Evolutionary conservation across 2,888 invertebrate genomes (phyloP), one percentile per base, ranked within the genome.

Genomic region (Steinernema hermaphroditum): DNA sequence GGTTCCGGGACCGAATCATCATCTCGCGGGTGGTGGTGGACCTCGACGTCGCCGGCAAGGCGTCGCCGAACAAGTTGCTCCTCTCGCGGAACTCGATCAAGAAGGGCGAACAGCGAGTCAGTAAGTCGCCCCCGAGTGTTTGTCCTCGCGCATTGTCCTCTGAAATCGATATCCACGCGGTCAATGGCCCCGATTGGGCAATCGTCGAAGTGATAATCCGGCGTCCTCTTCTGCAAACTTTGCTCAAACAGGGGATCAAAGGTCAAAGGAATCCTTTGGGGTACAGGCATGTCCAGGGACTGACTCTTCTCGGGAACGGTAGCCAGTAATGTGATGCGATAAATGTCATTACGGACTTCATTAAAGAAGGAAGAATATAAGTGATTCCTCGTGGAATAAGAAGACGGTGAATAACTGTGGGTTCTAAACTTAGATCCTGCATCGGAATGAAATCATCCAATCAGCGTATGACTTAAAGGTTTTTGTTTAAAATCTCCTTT

Each of bases 1-100:
- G 93, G 84, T 98, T 98, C 88, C 95, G 96, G 90, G 96, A 96
- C 29, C 24, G 69, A 16, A 69, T 69, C 49, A 69, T 69, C 12
- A 69, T 69, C n/a, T 46, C 69, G 14, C 44, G 69, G 16, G 69
- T 69, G 16, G 49, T 49, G 8, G 44, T 49, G 9, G 69, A 69
- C 49, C 44, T 69, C 41, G 44, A 44, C 44, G 44, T 29, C 9
- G 69, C 69, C 27, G 41, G 41, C 44, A 69, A 49, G 29, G 24
- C 69, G 1, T 69, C 49, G 14, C 43, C 49, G 6, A 46, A 62
- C 62, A 62, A 62, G 29, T 32, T 62, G 9, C 62, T 62, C 19
- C 62, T 62, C 32, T 62, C 62, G 62, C 62, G 62, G 62, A 62
- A 27, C 32, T 62, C 62, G 32, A 62, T 62, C 62, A 62, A 62